Percentiles rank a stretch among this genome's conserved stretches.
These are phyloP conservation scores for Emmelina monodactyla DNA, from an alignment of 2,888 invertebrate species.

Conservation along the genomic window DNA sequence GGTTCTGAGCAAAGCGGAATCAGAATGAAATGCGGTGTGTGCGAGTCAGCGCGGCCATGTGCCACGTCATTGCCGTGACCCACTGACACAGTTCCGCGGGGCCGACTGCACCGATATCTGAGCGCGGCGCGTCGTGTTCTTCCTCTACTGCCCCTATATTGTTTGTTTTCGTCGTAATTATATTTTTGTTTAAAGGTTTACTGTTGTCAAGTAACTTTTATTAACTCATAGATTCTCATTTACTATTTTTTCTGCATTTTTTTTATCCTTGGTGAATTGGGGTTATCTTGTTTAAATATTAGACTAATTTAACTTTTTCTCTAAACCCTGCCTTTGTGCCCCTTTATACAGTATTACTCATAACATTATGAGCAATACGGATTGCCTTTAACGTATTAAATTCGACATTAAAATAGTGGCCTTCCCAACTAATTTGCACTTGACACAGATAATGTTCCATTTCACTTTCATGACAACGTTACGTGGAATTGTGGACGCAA, in stretches of 20 bases:
- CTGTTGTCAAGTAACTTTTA: no score
- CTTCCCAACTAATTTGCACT: slow-evolving; percentile 66
- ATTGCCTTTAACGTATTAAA: no score
- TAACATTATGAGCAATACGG: no score
- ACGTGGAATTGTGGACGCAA: slow-evolving; percentile 16
- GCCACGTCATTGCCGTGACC: slow-evolving; percentile 73
- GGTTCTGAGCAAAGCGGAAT: slow-evolving; percentile 50
- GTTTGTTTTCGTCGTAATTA: no score
- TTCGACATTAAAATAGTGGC: slow-evolving; percentile 16
- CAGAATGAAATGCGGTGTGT: slow-evolving; percentile 58
- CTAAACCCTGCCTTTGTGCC: no score
- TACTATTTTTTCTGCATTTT: no score
- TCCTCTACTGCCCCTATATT: slow-evolving; percentile 40
- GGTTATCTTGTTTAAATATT: no score
- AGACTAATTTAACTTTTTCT: no score
- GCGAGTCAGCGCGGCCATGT: slow-evolving; percentile 57
- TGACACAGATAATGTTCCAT: slow-evolving; percentile 63
- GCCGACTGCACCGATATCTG: slow-evolving; percentile 64
- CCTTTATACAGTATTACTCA: no score
- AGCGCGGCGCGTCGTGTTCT: slow-evolving; percentile 46
- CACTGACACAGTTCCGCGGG: slow-evolving; percentile 73
- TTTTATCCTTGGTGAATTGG: no score
- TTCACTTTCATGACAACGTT: slow-evolving; percentile 58
- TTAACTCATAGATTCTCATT: no score
- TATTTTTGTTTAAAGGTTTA: no score